Base-by-base conservation (phyloP, 2,888 invertebrate genomes). In the Poecilus cupreus region DNA sequence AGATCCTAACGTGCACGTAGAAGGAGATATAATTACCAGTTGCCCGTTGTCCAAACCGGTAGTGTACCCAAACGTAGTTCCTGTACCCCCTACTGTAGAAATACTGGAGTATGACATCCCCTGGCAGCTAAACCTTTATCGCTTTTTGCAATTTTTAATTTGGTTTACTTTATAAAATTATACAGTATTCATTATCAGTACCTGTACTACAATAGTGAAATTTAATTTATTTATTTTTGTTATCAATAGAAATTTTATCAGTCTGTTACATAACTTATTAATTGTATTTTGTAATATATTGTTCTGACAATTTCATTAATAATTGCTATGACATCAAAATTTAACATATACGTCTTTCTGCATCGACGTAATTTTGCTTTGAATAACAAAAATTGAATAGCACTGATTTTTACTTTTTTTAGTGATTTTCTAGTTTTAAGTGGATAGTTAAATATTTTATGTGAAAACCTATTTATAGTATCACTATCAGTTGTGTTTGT, bases 161-260 rank as follows among this genome's bases (percentile, higher is more conserved):
- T 93, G 93, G 93, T 89, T 92, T 82, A 93, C 93, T 20, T 88
- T 93, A 83, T 93, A 91, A 87, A 43, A 26, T 60, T 24, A 60
- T 60, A 32, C 22, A 22, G 20, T 54, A 22, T 22, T 22, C 20
- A 11, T 54, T 22, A 54, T 24, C n/a, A 26, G 24, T 60, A 26
- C 60, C 26, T 60, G 60, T 11, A 46, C 54, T n/a, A 22, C 20
- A 54, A 54, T 2, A 11, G 20, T 22, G 22, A 20, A 49, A 18
- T 22, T 54, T 10, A 60, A 60, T 24, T 60, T 60, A 60, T 60
- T 60, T 43, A 43, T 43, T 43, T 11, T 43, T 43, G 11, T 13
- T 43, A 11, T 22, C 49, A 3, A 49, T 18, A 49, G n/a, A 43
- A 43, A 11, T 43, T 43, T 43, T 43, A 43, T 43, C 43, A 13